A percentile compares a stretch with the other conserved stretches of the same genome.
Evolutionary conservation across 2,797 vertebrate species (phyloP).

Genomic region (Pangasius mekongensis): DNA sequence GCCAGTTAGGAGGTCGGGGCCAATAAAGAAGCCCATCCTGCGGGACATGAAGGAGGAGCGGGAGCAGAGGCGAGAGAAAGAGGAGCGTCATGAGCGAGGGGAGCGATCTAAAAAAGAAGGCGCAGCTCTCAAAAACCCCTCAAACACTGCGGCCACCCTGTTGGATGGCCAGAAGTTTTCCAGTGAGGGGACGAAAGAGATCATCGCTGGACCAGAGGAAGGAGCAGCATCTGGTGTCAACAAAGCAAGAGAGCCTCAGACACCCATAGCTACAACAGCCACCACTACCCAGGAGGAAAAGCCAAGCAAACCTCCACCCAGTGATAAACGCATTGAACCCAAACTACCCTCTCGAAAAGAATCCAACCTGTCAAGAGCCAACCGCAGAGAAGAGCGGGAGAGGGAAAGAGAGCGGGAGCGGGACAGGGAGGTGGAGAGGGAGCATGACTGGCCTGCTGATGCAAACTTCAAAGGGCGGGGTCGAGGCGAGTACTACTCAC

Average conservation of each 20-base stretch:
- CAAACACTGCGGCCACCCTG: slow-evolving; percentile 63
- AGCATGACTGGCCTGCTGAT: slow-evolving; percentile 88
- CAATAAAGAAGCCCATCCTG: slow-evolving; percentile 96
- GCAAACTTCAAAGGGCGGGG: slow-evolving; percentile 90
- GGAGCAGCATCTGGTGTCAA: slow-evolving; percentile 37
- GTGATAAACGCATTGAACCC: slow-evolving; percentile 85
- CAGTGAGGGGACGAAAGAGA: slow-evolving; percentile 80
- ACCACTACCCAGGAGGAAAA: slow-evolving; percentile 86
- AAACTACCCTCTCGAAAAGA: slow-evolving; percentile 82
- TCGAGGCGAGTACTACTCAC: slow-evolving; percentile 94
- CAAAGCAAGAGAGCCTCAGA: slow-evolving; percentile 72
- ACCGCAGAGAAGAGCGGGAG: slow-evolving; percentile 91
- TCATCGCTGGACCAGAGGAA: slow-evolving; percentile 63
- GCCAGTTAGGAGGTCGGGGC: slow-evolving; percentile 90
- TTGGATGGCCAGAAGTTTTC: slow-evolving; percentile 70
- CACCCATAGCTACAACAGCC: slow-evolving; percentile 71
- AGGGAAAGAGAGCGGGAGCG: slow-evolving; percentile 68
- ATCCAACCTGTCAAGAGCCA: slow-evolving; percentile 82
- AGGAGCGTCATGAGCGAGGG: slow-evolving; percentile 83
- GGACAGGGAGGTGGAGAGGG: slow-evolving; percentile 65
- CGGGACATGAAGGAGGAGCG: slow-evolving; percentile 98
- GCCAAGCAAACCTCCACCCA: slow-evolving; percentile 74
- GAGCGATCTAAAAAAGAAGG: slow-evolving; percentile 77
- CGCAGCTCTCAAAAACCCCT: slow-evolving; percentile 60
- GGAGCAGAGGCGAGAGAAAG: slow-evolving; percentile 92